Evolutionary conservation across 1,140 invertebrate species (phyloP), one percentile per base, ranked within the genome.

Genomic region (Eubasilissa regina): DNA sequence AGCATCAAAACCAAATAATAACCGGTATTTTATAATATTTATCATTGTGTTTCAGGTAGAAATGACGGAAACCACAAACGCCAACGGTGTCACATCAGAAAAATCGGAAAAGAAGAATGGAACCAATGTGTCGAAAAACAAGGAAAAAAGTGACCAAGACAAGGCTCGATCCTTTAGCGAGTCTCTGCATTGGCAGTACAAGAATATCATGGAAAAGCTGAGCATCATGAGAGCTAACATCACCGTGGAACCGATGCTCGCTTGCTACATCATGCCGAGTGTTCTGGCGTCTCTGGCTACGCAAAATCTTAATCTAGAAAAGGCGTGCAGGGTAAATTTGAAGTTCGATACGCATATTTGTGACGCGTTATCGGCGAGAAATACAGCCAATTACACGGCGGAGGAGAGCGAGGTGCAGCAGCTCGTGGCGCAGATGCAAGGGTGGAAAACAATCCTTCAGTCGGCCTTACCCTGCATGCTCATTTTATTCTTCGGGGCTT

Each of bases 221-320:
- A 87, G 84, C 72, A 86, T 89, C 45, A 87, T 93, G 83, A 87
- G 88, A n/a, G 89, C 90, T 44, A 92, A 94, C 83, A 93, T 95
- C 47, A 95, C 94, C 0, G 94, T 95, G 4, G 94, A 96, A 84
- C 94, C 94, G 0, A 93, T 95, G 87, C 85, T 95, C 45, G 93
- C 93, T 0, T 93, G 93, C 80, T 95, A 95, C 84, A 94, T 95
- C 13, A 94, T 95, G 89, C 93, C 94, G 0, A 94, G 93, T 77
- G 94, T 95, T 13, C 86, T 95, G 0, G 93, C 94, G 0, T 92
- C 92, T n/a, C 85, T 95, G 51, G 94, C 94, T 17, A 94, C 93
- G 13, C 94, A 95, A 86, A 95, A 96, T 86, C 88, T 97, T 13
- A 95, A 95, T 84, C 89, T 96, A 83, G 94, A 96, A 85, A 96